Evolutionary conservation across 2,888 invertebrate genomes (phyloP), one percentile per base, ranked within the genome.

Genomic region (Stictocephala bisonia): DNA sequence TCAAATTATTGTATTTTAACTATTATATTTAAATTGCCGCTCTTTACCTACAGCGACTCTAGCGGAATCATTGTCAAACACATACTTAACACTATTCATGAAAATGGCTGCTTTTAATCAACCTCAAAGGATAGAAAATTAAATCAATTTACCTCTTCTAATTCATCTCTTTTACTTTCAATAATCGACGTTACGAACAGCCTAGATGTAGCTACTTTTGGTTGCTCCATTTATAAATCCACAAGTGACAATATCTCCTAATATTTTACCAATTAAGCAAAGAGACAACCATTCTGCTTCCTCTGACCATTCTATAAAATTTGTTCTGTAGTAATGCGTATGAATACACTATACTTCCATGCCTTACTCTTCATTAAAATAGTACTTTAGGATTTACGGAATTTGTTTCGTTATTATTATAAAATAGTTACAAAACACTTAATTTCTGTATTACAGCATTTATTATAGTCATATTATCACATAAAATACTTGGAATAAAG

Each of bases 91-190:
- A 75, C 72, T 68, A 60, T 13, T 60, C 77, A 74, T 44, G 66
- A 73, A 72, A 69, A 77, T 71, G 78, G 73, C 75, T 73, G 74
- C 70, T 53, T 40, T 68, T 53, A 60, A 67, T 71, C 71, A 50
- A 44, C 67, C 66, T 56, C 72, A 76, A 76, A 72, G 68, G 72
- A 67, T 75, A 67, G 82, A 83, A 81, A 84, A 83, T 77, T 83
- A 86, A 82, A 81, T 80, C 80, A 83, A 83, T 84, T 88, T 91
- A 94, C 94, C 93, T 94, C 94, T 85, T 94, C 94, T 85, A 92
- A 89, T 85, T 95, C 94, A 88, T 94, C 94, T 90, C 91, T 79
- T 77, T 79, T 93, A 87, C 90, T 91, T 89, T 94, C 94, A 85
- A 94, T 91, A 83, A 90, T 88, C 84, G 92, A 90, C 85, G 91